Conservation (phyloP, 2,888 invertebrate genomes). For the Geotrupes spiniger region DNA sequence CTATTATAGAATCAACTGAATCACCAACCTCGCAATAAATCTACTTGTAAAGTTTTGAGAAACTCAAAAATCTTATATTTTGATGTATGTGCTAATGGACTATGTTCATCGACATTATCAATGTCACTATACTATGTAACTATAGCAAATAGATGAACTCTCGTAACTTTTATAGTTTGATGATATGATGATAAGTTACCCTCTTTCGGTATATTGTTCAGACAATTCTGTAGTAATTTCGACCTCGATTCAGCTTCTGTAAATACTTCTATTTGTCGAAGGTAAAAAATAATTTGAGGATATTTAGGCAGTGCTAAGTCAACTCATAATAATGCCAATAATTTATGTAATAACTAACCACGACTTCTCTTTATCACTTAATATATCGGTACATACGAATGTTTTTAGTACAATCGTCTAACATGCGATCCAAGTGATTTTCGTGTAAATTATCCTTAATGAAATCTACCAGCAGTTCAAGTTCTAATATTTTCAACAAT, state of each 20-base stretch:
- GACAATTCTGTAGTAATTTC: conserved; percentile 78
- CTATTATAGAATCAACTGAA: conserved; percentile 80
- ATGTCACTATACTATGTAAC: conserved; percentile 94
- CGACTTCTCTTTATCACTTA: conserved; percentile 78
- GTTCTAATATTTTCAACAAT: conserved; percentile 82
- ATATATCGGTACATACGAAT: conserved; percentile 83
- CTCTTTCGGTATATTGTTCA: conserved; percentile 72
- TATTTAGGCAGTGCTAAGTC: conserved; percentile 89
- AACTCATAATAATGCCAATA: conserved; percentile 77
- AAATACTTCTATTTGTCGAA: conserved; percentile 77
- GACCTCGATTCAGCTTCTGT: conserved; percentile 79
- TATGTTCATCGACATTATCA: conserved; percentile 76
- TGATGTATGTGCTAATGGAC: conserved; percentile 63
- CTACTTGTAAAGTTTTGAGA: conserved; percentile 67
- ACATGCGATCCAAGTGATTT: conserved; percentile 87
- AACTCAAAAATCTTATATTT: conserved; percentile 76
- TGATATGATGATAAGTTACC: conserved; percentile 78
- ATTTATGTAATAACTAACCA: conserved; percentile 77
- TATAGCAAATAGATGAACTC: conserved; percentile 91
- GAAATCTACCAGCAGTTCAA: conserved; percentile 92
- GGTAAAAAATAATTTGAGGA: conserved; percentile 75
- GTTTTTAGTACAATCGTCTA: conserved; percentile 77
- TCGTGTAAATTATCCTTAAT: conserved; percentile 89
- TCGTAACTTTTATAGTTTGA: conserved; percentile 84
- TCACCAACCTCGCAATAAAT: conserved; percentile 62